These are phyloP conservation scores for Baryphthengus martii DNA, from an alignment of 2,113 vertebrate genomes.

Conservation along the genomic window DNA sequence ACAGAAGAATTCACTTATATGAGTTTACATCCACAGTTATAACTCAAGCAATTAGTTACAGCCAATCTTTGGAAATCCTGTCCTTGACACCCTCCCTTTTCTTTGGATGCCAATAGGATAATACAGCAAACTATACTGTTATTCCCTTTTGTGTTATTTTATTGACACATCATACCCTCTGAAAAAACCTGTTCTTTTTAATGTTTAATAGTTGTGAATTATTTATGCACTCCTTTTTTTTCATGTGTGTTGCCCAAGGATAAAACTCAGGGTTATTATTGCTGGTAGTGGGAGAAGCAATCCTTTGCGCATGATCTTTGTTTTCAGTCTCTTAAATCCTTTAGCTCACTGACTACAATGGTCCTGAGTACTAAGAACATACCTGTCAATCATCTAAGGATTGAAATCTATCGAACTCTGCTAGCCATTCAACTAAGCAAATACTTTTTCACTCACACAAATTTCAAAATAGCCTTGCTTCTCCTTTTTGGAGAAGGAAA, in stretches of 20 bases:
- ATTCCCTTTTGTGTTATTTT: neutral
- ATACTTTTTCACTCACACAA: neutral
- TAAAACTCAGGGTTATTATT: slow-evolving; percentile 22
- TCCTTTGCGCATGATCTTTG: neutral
- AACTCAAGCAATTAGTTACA: neutral
- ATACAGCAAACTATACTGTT: neutral
- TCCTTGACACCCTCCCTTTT: neutral
- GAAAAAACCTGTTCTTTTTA: neutral
- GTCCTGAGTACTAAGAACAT: neutral
- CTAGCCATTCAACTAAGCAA: neutral
- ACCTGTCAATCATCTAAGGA: neutral
- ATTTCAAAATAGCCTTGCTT: neutral
- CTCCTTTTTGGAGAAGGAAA: neutral
- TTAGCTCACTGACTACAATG: neutral
- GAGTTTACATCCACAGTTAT: neutral
- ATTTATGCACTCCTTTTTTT: neutral
- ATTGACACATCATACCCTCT: neutral
- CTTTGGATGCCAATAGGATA: neutral
- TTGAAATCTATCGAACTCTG: neutral
- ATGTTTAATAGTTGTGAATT: slow-evolving; percentile 22
- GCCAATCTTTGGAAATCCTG: neutral
- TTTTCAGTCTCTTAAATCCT: slow-evolving; percentile 15
- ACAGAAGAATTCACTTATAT: neutral
- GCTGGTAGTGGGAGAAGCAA: neutral
- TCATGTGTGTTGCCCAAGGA: neutral